Conservation (phyloP, 2,113 vertebrate species). For the Xiphias gladius region DNA sequence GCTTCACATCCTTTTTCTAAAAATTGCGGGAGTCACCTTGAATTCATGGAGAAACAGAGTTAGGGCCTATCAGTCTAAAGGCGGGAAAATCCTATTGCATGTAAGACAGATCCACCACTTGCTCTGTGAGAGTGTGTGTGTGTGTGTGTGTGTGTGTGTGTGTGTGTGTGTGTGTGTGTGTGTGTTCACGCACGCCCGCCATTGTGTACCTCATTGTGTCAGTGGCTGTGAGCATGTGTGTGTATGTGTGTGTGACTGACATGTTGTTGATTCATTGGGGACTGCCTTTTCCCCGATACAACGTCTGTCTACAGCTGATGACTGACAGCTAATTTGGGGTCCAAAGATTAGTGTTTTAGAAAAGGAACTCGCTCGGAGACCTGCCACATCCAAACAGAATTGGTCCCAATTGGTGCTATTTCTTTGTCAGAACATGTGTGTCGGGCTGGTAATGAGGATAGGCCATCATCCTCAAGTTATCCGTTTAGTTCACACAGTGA, state of each 20-base stretch:
- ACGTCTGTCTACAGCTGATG: constrained; percentile 71
- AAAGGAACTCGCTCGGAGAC: constrained; percentile 65
- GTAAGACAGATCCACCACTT: constrained; percentile 23
- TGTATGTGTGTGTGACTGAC: constrained; percentile 72
- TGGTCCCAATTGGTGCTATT: constrained; percentile 67
- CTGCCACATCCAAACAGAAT: constrained; percentile 60
- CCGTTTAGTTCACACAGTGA: constrained; percentile 40
- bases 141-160: too few relatives aligned
- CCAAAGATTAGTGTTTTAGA: constrained; percentile 81
- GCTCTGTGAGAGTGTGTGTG: neutral
- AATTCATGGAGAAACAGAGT: constrained; percentile 66
- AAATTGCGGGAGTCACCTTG: constrained; percentile 68
- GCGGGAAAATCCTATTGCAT: constrained; percentile 32
- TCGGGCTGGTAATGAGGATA: constrained; percentile 75
- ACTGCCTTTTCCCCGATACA: constrained; percentile 63
- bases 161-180: too few relatives aligned
- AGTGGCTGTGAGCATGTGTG: constrained; percentile 19
- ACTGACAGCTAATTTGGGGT: constrained; percentile 84
- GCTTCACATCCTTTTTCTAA: constrained; percentile 46
- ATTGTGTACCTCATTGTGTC: constrained; percentile 35
- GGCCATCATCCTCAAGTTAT: constrained; percentile 50
- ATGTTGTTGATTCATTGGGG: constrained; percentile 78
- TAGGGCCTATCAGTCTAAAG: constrained; percentile 42
- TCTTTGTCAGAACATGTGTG: constrained; percentile 64
- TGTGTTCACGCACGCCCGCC: neutral